Evolutionary conservation across 2,113 vertebrate genomes (phyloP), one percentile per base, ranked within the genome.

Genomic region (Eubucco bourcierii): DNA sequence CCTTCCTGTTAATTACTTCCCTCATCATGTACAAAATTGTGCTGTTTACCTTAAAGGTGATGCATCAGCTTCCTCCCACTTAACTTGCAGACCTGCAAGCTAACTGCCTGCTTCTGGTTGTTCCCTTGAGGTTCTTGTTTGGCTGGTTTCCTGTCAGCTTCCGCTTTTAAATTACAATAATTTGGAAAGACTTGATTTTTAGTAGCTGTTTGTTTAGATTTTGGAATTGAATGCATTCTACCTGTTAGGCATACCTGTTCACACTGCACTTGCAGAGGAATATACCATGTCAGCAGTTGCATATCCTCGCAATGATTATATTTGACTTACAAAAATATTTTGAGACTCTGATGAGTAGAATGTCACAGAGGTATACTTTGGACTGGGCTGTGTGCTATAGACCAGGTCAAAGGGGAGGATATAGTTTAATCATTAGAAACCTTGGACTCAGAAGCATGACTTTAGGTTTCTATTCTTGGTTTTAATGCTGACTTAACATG

Each of bases 41-140:
- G 87, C 71, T 95, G 95, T 96, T 97, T 95, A 85, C 90, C 86
- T 94, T 87, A 72, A 93, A 95, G 79, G 92, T 87, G 84, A 96
- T 95, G 61, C 76, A 78, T 80, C 89, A 65, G 55, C 79, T 85
- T 75, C 82, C 83, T 65, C 50, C 92, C 37, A 60, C 88, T 91
- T 95, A 95, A 91, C 80, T 83, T 71, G 44, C 79, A 95, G 94
- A 91, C 74, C 93, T 88, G 50, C 84, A 92, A 93, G 87, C 95
- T 95, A 96, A 90, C 91, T 68, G 61, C 80, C 92, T 96, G 64
- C 77, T 91, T 77, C 77, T 58, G 71, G 68, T n/a, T 53, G 12
- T 80, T 91, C 81, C 94, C 85, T 8, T 24, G 73, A 96, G 85
- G 89, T 90, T 76, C 83, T 95, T 77, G 83, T 81, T 95, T 90